Base-by-base conservation (phyloP, 1,140 invertebrate genomes). In the Acromyrmex echinatior region DNA sequence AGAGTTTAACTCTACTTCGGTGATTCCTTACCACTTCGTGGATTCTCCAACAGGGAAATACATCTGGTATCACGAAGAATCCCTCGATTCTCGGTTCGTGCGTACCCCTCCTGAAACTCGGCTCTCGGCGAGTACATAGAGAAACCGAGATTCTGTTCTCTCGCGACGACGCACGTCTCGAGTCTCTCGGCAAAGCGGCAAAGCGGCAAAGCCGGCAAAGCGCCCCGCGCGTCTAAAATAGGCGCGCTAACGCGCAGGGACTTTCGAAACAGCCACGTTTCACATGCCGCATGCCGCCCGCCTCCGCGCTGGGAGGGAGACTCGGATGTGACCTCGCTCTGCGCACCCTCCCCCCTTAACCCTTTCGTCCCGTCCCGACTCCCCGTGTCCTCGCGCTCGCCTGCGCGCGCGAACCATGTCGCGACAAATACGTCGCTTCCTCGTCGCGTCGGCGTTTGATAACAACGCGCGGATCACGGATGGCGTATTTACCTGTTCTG, bases 231-330 rank as follows among this genome's bases (percentile, higher is more conserved):
- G 79, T 91, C 90, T 91, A 91, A 91, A 91, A 91, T 90, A 88
- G 90, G 90, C 84, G 78, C 71, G 80, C 25, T 81, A 78, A 53
- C 90, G 65, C 87, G 71, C 87, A 79, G 90, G 28, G 86, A 91
- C 90, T 91, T 91, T 91, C 90, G 89, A 91, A 91, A 91, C 77
- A 88, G 89, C 90, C 89, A 35, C 89, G 89, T 91, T 91, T 90
- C 87, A 91, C 84, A 84, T 84, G 68, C 79, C 81, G 65, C 65
- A 84, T 74, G 62, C 79, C 81, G 65, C 65, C 65, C 89, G 68
- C 71, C 86, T 78, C 84, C 80, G 51, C 80, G 70, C 80, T 16
- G 49, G 90, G 86, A 90, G 81, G 90, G 90, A 84, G 89, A 90
- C 74, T 73, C 82, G 81, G 88, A 90, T 80, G 79, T 87, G 66